phyloP scores from a whole-genome alignment of 37 sponge, comb jelly and placozoan genomes.

The Ianthella basta region DNA sequence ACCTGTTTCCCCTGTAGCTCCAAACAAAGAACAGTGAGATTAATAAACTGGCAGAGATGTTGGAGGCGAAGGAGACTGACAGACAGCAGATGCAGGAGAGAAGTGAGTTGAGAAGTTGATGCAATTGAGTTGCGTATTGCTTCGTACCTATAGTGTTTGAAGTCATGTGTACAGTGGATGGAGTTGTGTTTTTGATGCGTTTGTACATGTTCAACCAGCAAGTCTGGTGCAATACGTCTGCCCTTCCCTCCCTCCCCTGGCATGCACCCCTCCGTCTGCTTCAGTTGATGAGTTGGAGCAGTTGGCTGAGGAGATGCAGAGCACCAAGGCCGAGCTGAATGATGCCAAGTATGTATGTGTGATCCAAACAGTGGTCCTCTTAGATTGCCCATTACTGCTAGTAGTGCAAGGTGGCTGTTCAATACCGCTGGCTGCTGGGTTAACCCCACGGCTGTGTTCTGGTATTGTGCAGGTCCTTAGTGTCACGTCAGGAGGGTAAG shows the following conservation, averaged over 20 bases:
- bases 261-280: not conserved
- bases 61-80: constrained; percentile 55
- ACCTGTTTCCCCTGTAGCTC: constrained; percentile 13
- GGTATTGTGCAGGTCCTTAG: not conserved
- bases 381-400: not conserved
- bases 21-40: constrained; percentile 47
- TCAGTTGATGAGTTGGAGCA: constrained; percentile 46
- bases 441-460: not conserved
- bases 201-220: not conserved
- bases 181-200: no score
- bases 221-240: no score
- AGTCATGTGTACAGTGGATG: no score
- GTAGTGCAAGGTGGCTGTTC: not conserved
- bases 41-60: constrained; percentile 16
- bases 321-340: constrained; percentile 30
- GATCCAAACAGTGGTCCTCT: not conserved
- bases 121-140: no score
- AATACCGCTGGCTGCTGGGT: not conserved
- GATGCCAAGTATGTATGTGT: not conserved
- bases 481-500: not conserved
- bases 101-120: constrained; percentile 24
- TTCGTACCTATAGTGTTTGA: no score
- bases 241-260: no score
- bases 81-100: constrained; percentile 37
- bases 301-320: constrained; percentile 52